A percentile compares a stretch with the other conserved stretches of the same genome.
phyloP scores from a whole-genome alignment of 2,113 vertebrate genomes.

The Malaclemys terrapin region DNA sequence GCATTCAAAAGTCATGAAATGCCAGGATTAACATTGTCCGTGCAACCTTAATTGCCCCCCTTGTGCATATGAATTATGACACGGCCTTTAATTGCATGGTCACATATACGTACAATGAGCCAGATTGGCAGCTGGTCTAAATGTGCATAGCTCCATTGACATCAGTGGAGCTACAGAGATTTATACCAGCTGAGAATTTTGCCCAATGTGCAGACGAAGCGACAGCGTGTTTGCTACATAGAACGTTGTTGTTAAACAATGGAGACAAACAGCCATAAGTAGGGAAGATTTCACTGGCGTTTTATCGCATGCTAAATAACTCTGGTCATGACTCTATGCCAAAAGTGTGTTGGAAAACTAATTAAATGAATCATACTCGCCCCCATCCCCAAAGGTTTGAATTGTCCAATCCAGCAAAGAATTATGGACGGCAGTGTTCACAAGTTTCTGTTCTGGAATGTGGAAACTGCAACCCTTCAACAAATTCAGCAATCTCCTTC shows the following conservation, averaged over 20 bases:
- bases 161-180: background rate
- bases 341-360: background rate
- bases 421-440: background rate
- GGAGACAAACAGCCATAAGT: background rate
- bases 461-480: background rate
- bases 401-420: background rate
- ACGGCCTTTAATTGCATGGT: background rate
- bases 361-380: fast-evolving
- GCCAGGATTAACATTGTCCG: background rate
- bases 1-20: background rate
- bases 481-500: background rate
- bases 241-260: background rate
- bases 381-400: fast-evolving
- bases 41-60: background rate
- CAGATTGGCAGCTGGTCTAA: background rate
- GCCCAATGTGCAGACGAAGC: background rate
- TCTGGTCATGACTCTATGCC: background rate
- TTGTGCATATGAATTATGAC: background rate
- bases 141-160: background rate
- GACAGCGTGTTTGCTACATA: background rate
- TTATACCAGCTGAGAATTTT: background rate
- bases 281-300: background rate
- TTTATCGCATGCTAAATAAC: background rate
- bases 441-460: background rate
- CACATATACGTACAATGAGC: background rate